Conservation (phyloP, 2,888 invertebrate genomes). For the Julus scandinavius region DNA sequence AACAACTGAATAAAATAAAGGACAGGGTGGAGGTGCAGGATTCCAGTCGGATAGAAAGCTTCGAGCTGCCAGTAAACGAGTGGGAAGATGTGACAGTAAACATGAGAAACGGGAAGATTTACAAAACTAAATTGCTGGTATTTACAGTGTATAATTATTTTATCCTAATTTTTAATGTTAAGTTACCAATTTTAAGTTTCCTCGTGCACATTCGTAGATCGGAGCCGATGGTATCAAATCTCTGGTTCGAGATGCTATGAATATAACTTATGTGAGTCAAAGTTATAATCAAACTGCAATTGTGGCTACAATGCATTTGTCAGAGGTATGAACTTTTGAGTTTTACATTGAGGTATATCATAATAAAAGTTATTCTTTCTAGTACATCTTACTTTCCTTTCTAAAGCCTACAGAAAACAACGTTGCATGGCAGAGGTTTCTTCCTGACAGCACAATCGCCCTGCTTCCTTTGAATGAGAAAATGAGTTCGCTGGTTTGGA, state of each 20-base stretch:
- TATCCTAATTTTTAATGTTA: not conserved
- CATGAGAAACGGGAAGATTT: conserved; percentile 71
- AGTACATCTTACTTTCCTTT: conserved; percentile 54
- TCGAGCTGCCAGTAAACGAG: conserved; percentile 69
- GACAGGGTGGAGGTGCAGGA: conserved; percentile 76
- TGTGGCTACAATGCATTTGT: conserved; percentile 78
- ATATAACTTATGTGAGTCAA: conserved; percentile 81
- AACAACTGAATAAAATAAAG: conserved; percentile 70
- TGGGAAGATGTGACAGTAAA: conserved; percentile 68
- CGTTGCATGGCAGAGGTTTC: conserved; percentile 96
- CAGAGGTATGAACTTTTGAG: conserved; percentile 7
- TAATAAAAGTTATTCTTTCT: too few relatives aligned
- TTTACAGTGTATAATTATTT: conserved; percentile 30
- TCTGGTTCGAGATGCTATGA: conserved; percentile 83
- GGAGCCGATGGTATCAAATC: conserved; percentile 97
- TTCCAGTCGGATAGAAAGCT: conserved; percentile 76
- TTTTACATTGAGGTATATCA: not conserved
- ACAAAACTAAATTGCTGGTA: conserved; percentile 67
- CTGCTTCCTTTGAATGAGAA: conserved; percentile 74
- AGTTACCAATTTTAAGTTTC: conserved; percentile 4
- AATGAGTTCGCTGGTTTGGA: conserved; percentile 94
- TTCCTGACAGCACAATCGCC: conserved; percentile 92
- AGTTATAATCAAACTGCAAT: conserved; percentile 91
- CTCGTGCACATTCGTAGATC: conserved; percentile 70
- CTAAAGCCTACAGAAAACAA: conserved; percentile 78